A percentile compares a stretch with the other conserved stretches of the same genome.
Evolutionary conservation across 2,113 vertebrate species (phyloP).

Genomic region (Anser brachyrhynchus): DNA sequence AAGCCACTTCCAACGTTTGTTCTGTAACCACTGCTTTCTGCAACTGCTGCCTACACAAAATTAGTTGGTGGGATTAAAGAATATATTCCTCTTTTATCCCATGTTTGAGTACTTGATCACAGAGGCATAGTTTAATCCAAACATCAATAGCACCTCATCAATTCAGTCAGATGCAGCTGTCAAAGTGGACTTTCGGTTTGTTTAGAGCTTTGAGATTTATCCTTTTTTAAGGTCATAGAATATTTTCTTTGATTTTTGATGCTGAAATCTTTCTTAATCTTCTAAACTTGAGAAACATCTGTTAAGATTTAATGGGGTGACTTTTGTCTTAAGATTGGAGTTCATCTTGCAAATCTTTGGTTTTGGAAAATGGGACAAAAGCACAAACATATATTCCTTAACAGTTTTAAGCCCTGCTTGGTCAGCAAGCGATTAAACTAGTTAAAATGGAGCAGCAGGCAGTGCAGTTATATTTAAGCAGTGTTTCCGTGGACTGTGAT

Average conservation of each 20-base stretch:
- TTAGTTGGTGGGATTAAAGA: conserved; percentile 93
- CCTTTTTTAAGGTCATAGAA: conserved; percentile 84
- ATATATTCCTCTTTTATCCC: conserved; percentile 91
- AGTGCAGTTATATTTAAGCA: neutral
- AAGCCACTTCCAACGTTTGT: conserved; percentile 76
- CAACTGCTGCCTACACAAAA: conserved; percentile 80
- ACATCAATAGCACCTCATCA: conserved; percentile 94
- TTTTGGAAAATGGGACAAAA: conserved; percentile 51
- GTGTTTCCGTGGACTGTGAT: neutral
- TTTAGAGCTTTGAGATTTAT: conserved; percentile 84
- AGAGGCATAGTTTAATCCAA: conserved; percentile 93
- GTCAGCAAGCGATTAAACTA: conserved; percentile 49
- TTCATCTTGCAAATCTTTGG: conserved; percentile 72
- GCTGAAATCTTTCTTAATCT: conserved; percentile 92
- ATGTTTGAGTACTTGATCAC: conserved; percentile 96
- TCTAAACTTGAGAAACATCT: conserved; percentile 86
- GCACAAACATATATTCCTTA: neutral
- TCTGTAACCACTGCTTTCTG: conserved; percentile 71
- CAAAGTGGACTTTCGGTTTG: conserved; percentile 83
- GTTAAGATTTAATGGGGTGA: conserved; percentile 83
- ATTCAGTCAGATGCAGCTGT: conserved; percentile 86
- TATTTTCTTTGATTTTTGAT: conserved; percentile 93
- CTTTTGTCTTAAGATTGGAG: conserved; percentile 84
- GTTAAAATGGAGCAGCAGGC: conserved; percentile 37
- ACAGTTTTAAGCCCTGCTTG: conserved; percentile 33